Evolutionary conservation across 1,140 invertebrate genomes (phyloP).

Genomic region (Nixonia krombeini): DNA sequence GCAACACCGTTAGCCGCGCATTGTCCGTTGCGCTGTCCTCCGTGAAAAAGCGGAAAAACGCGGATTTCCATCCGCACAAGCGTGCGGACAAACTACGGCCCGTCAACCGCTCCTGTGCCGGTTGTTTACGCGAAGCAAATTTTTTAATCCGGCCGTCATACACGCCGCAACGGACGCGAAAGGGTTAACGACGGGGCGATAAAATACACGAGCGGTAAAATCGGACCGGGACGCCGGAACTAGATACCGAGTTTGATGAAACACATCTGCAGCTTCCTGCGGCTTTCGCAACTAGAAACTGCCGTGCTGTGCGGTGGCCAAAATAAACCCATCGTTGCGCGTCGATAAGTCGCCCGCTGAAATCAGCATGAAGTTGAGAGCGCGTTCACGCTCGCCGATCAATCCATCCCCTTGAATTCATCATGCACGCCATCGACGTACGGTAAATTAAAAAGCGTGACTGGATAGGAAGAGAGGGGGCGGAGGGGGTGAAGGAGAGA

Average conservation of each 20-base stretch:
- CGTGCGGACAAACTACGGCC: too few relatives aligned
- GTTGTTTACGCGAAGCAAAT: too few relatives aligned
- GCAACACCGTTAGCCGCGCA: too few relatives aligned
- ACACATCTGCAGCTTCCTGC: slow-evolving; percentile 43
- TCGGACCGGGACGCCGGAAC: too few relatives aligned
- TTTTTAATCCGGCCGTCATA: too few relatives aligned
- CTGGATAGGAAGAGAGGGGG: slow-evolving; percentile 2
- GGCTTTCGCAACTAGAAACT: slow-evolving; percentile 21
- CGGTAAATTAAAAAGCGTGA: slow-evolving; percentile 14
- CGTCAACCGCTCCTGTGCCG: too few relatives aligned
- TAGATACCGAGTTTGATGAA: slow-evolving; percentile 41
- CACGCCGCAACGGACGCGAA: too few relatives aligned
- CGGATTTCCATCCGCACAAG: too few relatives aligned
- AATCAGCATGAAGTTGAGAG: slow-evolving; percentile 22
- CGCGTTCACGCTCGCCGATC: slow-evolving; percentile 14
- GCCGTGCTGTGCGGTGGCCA: slow-evolving; percentile 6
- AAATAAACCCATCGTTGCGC: slow-evolving; percentile 29
- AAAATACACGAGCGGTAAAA: too few relatives aligned
- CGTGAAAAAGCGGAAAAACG: too few relatives aligned
- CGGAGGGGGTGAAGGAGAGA: background rate
- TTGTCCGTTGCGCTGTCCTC: too few relatives aligned
- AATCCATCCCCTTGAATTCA: slow-evolving; percentile 37
- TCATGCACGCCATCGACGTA: slow-evolving; percentile 10
- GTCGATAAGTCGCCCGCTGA: slow-evolving; percentile 28
- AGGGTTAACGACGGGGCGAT: too few relatives aligned